Conservation (phyloP, 2,113 vertebrate species). For the Nestor notabilis region DNA sequence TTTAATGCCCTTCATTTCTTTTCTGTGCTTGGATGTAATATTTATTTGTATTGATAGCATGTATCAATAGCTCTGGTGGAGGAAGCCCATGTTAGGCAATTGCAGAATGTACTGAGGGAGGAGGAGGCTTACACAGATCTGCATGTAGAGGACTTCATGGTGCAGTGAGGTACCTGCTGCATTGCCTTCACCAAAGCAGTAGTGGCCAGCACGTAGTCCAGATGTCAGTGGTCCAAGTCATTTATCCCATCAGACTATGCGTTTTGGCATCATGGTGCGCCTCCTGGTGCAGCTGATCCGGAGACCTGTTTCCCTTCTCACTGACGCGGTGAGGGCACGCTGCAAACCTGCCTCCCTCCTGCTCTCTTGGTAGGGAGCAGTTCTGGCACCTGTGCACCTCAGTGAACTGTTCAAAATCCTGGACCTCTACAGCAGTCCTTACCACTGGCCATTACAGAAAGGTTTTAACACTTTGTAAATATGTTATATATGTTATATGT, state of each 20-base stretch:
- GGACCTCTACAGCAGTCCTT: not conserved
- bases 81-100: not conserved
- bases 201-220: not conserved
- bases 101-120: not conserved
- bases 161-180: slow-evolving; percentile 12
- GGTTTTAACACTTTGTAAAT: not conserved
- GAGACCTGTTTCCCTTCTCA: not conserved
- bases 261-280: not conserved
- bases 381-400: not conserved
- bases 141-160: not conserved
- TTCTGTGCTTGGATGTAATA: not conserved
- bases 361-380: not conserved
- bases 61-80: no score
- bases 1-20: not conserved
- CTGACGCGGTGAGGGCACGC: accelerated
- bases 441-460: not conserved
- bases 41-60: accelerated
- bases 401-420: not conserved
- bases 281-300: not conserved
- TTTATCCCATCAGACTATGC: not conserved
- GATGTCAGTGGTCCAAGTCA: not conserved
- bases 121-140: not conserved
- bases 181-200: not conserved
- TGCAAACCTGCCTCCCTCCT: not conserved
- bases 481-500: no score